These are phyloP conservation scores for Nomada ruficornis DNA, from an alignment of 2,888 invertebrate species.

Conservation along the genomic window DNA sequence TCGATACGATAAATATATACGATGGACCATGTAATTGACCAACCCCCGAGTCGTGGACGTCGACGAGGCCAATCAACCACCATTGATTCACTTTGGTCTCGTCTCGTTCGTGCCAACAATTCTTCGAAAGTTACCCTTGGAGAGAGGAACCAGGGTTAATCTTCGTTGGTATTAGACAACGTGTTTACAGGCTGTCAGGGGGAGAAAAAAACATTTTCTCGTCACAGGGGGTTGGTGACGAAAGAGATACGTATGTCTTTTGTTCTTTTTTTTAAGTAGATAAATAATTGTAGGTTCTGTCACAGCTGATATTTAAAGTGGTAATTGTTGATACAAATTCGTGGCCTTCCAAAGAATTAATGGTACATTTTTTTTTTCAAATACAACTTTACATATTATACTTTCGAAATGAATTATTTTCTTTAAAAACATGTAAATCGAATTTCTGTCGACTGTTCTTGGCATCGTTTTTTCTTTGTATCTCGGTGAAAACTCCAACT, in stretches of 20 bases:
- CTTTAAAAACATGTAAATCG: slow-evolving; percentile 12
- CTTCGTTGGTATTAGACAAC: slow-evolving; percentile 45
- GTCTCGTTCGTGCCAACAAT: slow-evolving; percentile 52
- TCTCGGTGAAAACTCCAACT: background rate
- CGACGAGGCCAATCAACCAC: slow-evolving; percentile 76
- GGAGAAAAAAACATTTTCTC: slow-evolving; percentile 57
- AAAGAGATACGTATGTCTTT: background rate
- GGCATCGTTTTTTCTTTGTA: slow-evolving; percentile 7
- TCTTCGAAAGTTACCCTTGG: slow-evolving; percentile 51
- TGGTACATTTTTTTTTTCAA: too few species aligned
- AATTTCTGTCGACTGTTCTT: slow-evolving; percentile 31
- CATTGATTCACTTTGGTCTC: slow-evolving; percentile 76
- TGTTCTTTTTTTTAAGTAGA: too few species aligned
- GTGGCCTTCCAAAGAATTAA: too few species aligned
- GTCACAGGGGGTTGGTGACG: slow-evolving; percentile 2
- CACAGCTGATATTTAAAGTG: too few species aligned
- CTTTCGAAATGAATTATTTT: too few species aligned
- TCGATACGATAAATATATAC: too few species aligned
- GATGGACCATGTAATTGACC: slow-evolving; percentile 58
- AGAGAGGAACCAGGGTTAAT: slow-evolving; percentile 53
- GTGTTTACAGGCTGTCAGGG: slow-evolving; percentile 55
- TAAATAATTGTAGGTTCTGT: too few species aligned
- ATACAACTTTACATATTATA: too few species aligned
- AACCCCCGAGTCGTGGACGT: slow-evolving; percentile 62
- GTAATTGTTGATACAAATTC: too few species aligned